Conservation (phyloP, 2,113 vertebrate genomes). For the Chionis minor region DNA sequence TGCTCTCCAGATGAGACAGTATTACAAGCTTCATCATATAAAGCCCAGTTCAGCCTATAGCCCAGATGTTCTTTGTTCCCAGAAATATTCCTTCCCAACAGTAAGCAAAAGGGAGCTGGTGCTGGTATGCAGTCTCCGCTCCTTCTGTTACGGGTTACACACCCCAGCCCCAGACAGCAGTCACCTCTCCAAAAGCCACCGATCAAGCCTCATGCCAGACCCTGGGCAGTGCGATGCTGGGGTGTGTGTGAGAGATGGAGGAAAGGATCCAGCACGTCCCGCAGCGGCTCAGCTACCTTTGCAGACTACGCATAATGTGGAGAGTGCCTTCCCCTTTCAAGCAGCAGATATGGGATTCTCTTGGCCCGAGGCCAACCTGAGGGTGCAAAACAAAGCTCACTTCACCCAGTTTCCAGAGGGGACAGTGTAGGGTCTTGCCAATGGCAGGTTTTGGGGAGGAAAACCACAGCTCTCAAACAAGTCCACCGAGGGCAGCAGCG, state of each 20-base stretch:
- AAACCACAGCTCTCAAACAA: not conserved
- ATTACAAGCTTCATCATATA: conserved; percentile 56
- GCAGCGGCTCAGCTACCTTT: fast-evolving
- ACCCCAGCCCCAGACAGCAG: not conserved
- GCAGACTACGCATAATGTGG: not conserved
- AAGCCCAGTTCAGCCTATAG: conserved; percentile 50
- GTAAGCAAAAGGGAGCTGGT: conserved; percentile 5
- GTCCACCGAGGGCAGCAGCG: not conserved
- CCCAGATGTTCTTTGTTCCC: conserved; percentile 72
- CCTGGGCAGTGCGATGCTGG: not conserved
- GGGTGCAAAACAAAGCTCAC: not conserved
- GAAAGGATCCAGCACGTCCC: not conserved
- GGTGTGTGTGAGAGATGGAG: not conserved
- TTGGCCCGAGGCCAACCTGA: not conserved
- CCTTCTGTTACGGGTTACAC: conserved; percentile 21
- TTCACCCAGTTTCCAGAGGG: not conserved
- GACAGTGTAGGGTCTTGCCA: not conserved
- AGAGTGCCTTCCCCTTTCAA: not conserved
- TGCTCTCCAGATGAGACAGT: conserved; percentile 71
- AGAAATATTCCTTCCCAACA: conserved; percentile 54
- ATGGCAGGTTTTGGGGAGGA: not conserved
- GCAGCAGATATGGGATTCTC: not conserved
- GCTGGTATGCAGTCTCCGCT: not conserved
- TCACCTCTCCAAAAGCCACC: not conserved
- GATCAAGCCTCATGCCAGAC: not conserved